These are phyloP conservation scores for Hippocampus comes DNA, from an alignment of 2,113 vertebrate genomes.

Conservation along the genomic window DNA sequence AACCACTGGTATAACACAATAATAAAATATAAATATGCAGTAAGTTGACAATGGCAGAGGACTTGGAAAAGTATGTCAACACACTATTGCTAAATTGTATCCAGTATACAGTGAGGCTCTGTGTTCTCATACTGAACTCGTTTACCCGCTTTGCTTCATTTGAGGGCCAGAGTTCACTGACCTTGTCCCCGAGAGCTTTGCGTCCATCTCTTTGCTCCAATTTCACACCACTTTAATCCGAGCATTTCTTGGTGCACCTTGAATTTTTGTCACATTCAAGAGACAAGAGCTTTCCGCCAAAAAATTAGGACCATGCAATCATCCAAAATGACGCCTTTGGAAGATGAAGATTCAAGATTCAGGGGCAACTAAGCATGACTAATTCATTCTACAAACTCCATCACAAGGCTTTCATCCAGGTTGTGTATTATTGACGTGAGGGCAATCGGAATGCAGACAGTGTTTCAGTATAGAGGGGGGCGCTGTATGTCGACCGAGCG, in stretches of 20 bases:
- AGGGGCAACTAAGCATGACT: neutral
- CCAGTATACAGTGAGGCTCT: neutral
- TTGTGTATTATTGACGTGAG: neutral
- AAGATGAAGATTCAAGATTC: neutral
- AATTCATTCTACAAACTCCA: neutral
- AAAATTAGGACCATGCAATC: neutral
- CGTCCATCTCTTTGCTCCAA: neutral
- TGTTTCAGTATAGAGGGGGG: slow-evolving; percentile 34
- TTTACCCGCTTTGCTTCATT: neutral
- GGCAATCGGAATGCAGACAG: slow-evolving; percentile 33
- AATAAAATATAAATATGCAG: neutral
- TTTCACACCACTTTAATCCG: neutral
- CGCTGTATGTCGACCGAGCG: slow-evolving; percentile 32
- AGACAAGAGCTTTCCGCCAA: neutral
- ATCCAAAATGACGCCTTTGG: neutral
- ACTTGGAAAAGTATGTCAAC: too few species aligned
- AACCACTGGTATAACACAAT: too few species aligned
- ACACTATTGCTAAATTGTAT: too few species aligned
- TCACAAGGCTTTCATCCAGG: neutral
- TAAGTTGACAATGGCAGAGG: neutral
- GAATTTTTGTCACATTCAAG: neutral
- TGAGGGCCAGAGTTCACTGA: neutral
- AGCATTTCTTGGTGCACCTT: neutral
- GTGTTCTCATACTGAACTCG: neutral
- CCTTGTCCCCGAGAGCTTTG: neutral